Base-by-base conservation (phyloP, 2,888 invertebrate species). In the Strigamia maritima region DNA sequence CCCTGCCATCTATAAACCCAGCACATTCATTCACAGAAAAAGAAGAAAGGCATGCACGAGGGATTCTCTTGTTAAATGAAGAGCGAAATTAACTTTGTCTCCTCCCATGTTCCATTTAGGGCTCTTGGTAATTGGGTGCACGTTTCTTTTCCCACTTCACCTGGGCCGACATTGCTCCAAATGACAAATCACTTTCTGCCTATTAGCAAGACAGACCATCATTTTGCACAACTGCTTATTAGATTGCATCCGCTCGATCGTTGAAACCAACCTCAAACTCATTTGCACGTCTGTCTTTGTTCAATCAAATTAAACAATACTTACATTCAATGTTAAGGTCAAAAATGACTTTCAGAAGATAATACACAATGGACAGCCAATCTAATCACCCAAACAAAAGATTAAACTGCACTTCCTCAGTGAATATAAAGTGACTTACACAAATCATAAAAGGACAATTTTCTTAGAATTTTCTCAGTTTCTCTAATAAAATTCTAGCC, bases 21-120 rank as follows among this genome's bases (percentile, higher is more conserved):
- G 14, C 40, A n/a, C n/a, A n/a, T 14, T 40, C 40, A 40, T 10
- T 10, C 8, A 40, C 14, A 10, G 8, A 40, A 40, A 19, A 54
- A 54, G 19, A 7, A 54, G 4, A 54, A 16, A 54, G 54, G n/a
- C 54, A n/a, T 54, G 54, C 54, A 54, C 54, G 54, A 54, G 54
- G 54, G 54, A 54, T 54, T 54, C 54, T 54, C 54, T 54, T 54
- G 54, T 54, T 54, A 54, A 54, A 54, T 54, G 54, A 54, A 54
- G 54, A 54, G 54, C 54, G 54, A 54, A 54, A 54, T 54, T 54
- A 54, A 54, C 54, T 54, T 54, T 54, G 54, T 54, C 54, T 54
- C 54, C 54, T 54, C 54, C 54, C 54, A 54, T 54, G 54, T 54
- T 54, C 54, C 54, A 54, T 54, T 54, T 54, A 54, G 16, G 54